Conservation (phyloP, 2,797 vertebrate genomes). For the Xiphophorus birchmanni region DNA sequence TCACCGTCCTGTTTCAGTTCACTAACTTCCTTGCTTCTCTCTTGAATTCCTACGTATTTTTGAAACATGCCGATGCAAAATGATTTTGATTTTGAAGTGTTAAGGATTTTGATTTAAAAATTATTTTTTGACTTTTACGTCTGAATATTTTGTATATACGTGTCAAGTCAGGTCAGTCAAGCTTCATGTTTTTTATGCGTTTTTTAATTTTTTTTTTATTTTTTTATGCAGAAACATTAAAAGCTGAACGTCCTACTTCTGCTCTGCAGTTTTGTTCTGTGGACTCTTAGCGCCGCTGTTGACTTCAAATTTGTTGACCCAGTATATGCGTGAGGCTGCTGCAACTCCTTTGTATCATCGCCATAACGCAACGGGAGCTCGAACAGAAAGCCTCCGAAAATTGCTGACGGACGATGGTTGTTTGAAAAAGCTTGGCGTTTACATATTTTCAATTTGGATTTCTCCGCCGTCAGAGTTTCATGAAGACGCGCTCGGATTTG, state of each 20-base stretch:
- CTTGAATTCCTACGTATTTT: too few relatives aligned
- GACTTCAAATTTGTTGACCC: constrained; percentile 2
- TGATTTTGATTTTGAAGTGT: neutral
- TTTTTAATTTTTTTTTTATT: too few relatives aligned
- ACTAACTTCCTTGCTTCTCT: too few relatives aligned
- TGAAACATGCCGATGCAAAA: too few relatives aligned
- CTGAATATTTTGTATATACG: accelerated
- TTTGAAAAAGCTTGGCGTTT: neutral
- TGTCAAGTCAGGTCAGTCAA: too few relatives aligned
- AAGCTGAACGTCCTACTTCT: neutral
- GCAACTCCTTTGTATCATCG: constrained; percentile 30
- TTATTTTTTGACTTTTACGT: too few relatives aligned
- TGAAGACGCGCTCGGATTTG: neutral
- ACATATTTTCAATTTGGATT: neutral
- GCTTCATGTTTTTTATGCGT: too few relatives aligned
- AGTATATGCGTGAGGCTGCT: neutral
- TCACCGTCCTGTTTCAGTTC: too few relatives aligned
- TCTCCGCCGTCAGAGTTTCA: neutral
- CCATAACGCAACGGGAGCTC: neutral
- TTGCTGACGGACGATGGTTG: neutral
- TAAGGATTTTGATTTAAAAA: too few relatives aligned
- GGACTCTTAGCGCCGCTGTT: constrained; percentile 57
- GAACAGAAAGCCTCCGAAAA: neutral
- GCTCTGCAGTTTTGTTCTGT: constrained; percentile 28
- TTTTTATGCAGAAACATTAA: neutral